Conservation (phyloP, 1,140 invertebrate genomes). For the Potamilus streckersoni region DNA sequence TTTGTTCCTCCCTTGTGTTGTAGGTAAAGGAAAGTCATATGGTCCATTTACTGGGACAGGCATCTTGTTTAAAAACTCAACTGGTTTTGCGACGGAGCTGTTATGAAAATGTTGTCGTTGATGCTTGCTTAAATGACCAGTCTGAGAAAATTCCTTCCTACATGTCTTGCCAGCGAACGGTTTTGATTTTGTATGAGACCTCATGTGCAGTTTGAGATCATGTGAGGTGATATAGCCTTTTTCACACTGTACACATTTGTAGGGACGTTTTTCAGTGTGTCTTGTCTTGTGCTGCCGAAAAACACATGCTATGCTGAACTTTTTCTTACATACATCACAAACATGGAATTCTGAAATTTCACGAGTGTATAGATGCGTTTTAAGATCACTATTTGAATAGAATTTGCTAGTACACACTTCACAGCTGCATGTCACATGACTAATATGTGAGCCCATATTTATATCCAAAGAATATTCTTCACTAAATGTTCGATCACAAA, state of each 20-base stretch:
- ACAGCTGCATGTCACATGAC: slow-evolving; percentile 43
- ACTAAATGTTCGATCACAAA: slow-evolving; percentile 75
- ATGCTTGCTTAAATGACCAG: slow-evolving; percentile 42
- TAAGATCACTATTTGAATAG: slow-evolving; percentile 35
- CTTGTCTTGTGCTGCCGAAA: slow-evolving; percentile 45
- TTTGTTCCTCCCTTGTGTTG: too few species aligned
- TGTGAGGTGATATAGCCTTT: slow-evolving; percentile 90
- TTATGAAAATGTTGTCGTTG: slow-evolving; percentile 21
- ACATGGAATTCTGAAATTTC: slow-evolving; percentile 36
- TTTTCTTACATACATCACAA: slow-evolving; percentile 43
- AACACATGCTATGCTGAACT: slow-evolving; percentile 46
- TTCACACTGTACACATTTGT: slow-evolving; percentile 81
- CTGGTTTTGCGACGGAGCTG: too few species aligned
- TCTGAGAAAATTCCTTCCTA: slow-evolving; percentile 68
- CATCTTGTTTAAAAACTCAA: too few species aligned
- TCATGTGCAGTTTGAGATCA: slow-evolving; percentile 83
- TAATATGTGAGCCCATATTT: slow-evolving; percentile 46
- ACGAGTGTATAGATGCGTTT: slow-evolving; percentile 41
- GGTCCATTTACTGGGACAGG: too few species aligned
- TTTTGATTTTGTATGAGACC: slow-evolving; percentile 85
- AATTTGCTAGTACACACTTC: slow-evolving; percentile 36
- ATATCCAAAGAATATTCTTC: slow-evolving; percentile 44
- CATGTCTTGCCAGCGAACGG: slow-evolving; percentile 83
- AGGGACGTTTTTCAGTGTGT: slow-evolving; percentile 55
- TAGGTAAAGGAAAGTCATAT: too few species aligned